A percentile compares a stretch with the other conserved stretches of the same genome.
phyloP scores from a whole-genome alignment of 2,113 vertebrate species.

The Rattus norvegicus region GRCr8 NC_086032.1:66047001-66047500 shows the following conservation, averaged over 20 bases:
- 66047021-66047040: neutral
- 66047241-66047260: neutral
- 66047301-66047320: neutral
- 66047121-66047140: neutral
- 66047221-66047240: neutral
- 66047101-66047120: neutral
- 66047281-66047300: too few species aligned
- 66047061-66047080: neutral
- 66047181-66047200: neutral
- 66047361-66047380: too few species aligned
- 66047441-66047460: too few species aligned
- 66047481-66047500: too few species aligned
- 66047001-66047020: neutral
- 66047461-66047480: too few species aligned
- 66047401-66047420: too few species aligned
- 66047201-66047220: neutral
- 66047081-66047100: neutral
- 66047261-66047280: neutral
- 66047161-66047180: neutral
- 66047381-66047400: too few species aligned
- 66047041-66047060: neutral
- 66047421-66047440: too few species aligned
- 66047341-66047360: too few species aligned
- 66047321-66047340: neutral
- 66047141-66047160: too few species aligned